These are phyloP conservation scores for Takifugu bimaculatus DNA, from an alignment of 2,113 vertebrate species.

Conservation along the genomic window DNA sequence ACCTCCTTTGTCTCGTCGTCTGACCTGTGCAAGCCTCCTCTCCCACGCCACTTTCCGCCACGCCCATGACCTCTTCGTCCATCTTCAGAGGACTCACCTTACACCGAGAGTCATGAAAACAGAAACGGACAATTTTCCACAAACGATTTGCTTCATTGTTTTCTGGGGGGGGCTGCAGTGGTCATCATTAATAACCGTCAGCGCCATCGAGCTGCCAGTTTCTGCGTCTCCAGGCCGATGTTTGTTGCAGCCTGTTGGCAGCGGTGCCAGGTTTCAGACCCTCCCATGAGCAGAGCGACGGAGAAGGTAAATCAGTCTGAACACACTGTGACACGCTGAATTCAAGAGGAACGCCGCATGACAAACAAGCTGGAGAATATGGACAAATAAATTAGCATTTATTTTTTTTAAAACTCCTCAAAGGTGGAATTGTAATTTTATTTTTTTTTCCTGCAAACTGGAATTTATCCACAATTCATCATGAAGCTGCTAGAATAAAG, in stretches of 20 bases:
- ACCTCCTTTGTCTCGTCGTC: slow-evolving; percentile 1
- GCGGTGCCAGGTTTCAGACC: slow-evolving; percentile 34
- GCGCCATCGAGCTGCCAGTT: slow-evolving; percentile 37
- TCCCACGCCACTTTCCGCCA: background rate
- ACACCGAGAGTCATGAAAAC: slow-evolving; percentile 25
- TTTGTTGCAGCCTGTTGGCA: slow-evolving; percentile 50
- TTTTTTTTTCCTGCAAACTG: too few relatives aligned
- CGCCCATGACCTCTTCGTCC: slow-evolving; percentile 28
- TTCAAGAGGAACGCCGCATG: background rate
- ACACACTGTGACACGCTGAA: slow-evolving; percentile 17
- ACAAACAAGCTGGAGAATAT: background rate
- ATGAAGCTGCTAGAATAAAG: too few relatives aligned
- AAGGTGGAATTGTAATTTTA: too few relatives aligned
- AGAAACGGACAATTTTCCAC: slow-evolving; percentile 69
- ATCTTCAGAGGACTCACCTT: slow-evolving; percentile 43
- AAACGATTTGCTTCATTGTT: slow-evolving; percentile 65
- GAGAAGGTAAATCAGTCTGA: slow-evolving; percentile 36
- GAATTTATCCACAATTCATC: too few relatives aligned
- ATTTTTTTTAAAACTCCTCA: too few relatives aligned
- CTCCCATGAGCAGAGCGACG: slow-evolving; percentile 25
- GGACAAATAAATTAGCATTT: too few relatives aligned
- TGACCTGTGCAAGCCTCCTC: slow-evolving; percentile 7
- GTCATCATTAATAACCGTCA: slow-evolving; percentile 64
- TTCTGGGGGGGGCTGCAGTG: slow-evolving; percentile 42
- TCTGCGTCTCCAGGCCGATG: slow-evolving; percentile 48